Base-by-base conservation (phyloP, 37 sponge, comb jelly and placozoan species). In the Ianthella basta region DNA sequence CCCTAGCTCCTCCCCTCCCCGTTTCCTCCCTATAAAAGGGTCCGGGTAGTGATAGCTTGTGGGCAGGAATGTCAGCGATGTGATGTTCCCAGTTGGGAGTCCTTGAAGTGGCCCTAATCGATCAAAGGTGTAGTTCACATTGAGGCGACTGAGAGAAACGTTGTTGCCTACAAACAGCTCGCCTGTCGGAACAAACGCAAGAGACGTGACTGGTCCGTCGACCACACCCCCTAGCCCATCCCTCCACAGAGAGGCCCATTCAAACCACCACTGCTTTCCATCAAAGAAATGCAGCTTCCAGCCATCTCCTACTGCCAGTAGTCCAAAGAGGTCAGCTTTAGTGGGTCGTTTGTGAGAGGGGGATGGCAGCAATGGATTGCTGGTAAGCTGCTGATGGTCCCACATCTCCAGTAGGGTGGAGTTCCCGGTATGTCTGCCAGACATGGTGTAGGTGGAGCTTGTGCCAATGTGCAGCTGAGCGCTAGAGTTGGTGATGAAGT, bases 241-340 rank as follows among this genome's bases (percentile, higher is more conserved):
- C 29, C 75, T 35, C 95, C 95, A 91, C 1, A 69, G 34, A 2
- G 95, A 94, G 0, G 82, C 82, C 95, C 95, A 94, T 67, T 94
- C 95, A 83, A 91, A 91, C 92, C 95, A 91, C 89, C 91, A 89
- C 82, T 57, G 56, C 0, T 36, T 32, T 1, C 95, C 95, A 82
- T 94, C 89, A 67, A 79, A 91, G 82, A 94, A 94, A 64, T 91
- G 84, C 6, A 94, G 30, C 16, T 66, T 70, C 15, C 82, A 70
- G 12, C 29, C 53, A 3, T 87, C 87, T 0, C 87, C 92, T 4
- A 87, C 91, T 23, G 83, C 95, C 50, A 94, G 84, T 30, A 94
- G 70, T 5, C 95, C 95, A 81, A 91, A 89, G 4, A 61, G 4
- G 63, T 61, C 63, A 44, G 50, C 50, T 8, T 44, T 8, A 8